Base-by-base conservation (phyloP, 2,888 invertebrate species). In the Thecocarcelia acutangulata region DNA sequence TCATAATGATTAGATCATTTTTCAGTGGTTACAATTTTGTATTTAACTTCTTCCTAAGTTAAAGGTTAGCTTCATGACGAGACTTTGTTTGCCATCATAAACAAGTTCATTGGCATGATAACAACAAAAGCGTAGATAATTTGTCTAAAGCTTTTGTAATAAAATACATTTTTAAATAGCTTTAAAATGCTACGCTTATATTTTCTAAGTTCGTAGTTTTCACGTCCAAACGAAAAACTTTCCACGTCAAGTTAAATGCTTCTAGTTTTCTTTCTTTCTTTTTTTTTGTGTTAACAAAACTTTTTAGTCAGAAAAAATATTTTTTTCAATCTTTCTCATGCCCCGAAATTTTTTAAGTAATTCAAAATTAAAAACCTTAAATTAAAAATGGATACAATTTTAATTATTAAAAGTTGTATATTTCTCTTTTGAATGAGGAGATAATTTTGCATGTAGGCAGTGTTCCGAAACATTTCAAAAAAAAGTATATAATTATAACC, bases 21-120 rank as follows among this genome's bases (percentile, higher is more conserved):
- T 75, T 79, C 63, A 80, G 69, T 68, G 63, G 72, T 73, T 70
- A 80, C 46, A 80, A 73, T 70, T 73, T 80, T 59, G 42, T 80
- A 40, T 69, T 77, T 70, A 74, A 68, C 54, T 75, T 75, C 56
- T 66, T 61, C 54, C 24, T 46, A 66, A 78, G 77, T 72, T 78
- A 76, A 80, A 83, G 80, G 78, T 77, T 80, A 83, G 80, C 70
- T 80, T 77, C 73, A 83, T 80, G 80, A 73, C 70, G 69, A 74
- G 80, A 83, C 77, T 77, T 17, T 76, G 28, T 17, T 46, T 24
- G n/a, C 13, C 24, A 52, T n/a, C 61, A 17, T n/a, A 50, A 50
- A 44, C 59, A 79, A 66, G 78, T 79, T 79, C 78, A 79, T 50
- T 79, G 78, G 61, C 78, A 61, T 61, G 33, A 48, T 63, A 28